Percentiles rank a stretch among this genome's conserved stretches.
phyloP scores from a whole-genome alignment of 2,113 vertebrate species.

The Kobus ellipsiprymnus region DNA sequence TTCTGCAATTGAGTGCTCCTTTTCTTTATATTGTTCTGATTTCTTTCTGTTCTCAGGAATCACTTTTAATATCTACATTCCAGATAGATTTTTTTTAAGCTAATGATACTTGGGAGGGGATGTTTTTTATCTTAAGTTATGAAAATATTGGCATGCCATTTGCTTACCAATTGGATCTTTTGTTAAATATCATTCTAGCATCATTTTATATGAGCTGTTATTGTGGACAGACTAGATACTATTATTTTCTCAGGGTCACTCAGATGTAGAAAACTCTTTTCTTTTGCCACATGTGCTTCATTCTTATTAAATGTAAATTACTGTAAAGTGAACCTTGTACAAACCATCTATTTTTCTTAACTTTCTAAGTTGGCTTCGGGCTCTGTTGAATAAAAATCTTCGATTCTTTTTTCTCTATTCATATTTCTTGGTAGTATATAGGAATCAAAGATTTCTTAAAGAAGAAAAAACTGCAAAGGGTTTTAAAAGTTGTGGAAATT shows the following conservation, averaged over 20 bases:
- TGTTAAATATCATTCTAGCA: slow-evolving; percentile 11
- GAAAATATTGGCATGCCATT: slow-evolving; percentile 28
- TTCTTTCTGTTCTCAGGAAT: slow-evolving; percentile 44
- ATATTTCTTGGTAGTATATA: slow-evolving; percentile 3
- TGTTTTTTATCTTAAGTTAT: slow-evolving; percentile 35
- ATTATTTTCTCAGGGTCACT: slow-evolving; percentile 33
- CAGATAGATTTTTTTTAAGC: slow-evolving; percentile 20
- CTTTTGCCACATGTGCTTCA: slow-evolving; percentile 14
- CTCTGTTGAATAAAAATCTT: slow-evolving; percentile 42
- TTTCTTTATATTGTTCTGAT: slow-evolving; percentile 40
- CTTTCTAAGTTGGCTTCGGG: neutral
- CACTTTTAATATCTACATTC: slow-evolving; percentile 15
- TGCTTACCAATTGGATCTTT: slow-evolving; percentile 28
- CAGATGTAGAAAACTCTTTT: neutral
- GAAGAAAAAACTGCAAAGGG: neutral
- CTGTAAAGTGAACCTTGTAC: neutral
- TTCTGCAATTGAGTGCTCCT: slow-evolving; percentile 28
- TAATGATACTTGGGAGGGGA: slow-evolving; percentile 4
- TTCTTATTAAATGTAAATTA: slow-evolving; percentile 48
- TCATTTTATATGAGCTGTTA: slow-evolving; percentile 35
- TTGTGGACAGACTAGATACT: neutral
- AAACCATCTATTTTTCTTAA: slow-evolving; percentile 1
- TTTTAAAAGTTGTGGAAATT: slow-evolving; percentile 15
- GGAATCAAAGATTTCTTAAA: slow-evolving; percentile 17
- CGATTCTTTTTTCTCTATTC: neutral